Base-by-base conservation (phyloP, 1,140 invertebrate genomes). In the Coelopa frigida region DNA sequence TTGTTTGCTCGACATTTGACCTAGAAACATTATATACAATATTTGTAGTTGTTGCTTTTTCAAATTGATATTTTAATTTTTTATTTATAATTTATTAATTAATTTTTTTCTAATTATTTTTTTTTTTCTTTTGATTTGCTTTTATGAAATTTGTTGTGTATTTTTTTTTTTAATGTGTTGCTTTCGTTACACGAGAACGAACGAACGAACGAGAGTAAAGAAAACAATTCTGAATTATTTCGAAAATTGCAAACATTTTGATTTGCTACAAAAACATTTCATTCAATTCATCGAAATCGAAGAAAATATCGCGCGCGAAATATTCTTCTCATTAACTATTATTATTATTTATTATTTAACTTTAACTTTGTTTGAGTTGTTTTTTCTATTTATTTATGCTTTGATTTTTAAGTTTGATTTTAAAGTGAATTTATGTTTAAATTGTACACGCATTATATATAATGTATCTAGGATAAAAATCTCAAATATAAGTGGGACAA, bases 21-120 rank as follows among this genome's bases (percentile, higher is more conserved):
- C 64, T 68, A 68, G 64, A 68, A 68, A 68, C 64, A 68, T 68
- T 68, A 68, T 68, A 60, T 55, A 59, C 48, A 59, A 56, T 44
- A 29, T 51, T 38, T 24, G 44, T 53, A 42, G 48, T 26, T 33
- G 20, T 15, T 36, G 6, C 46, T 55, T 40, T 23, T 35, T 37
- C 4, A 5, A 27, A 38, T 46, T n/a, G 3, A 27, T 29, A 42
- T 42, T 42, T 4, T 17, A 6, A 29, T 4, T 41, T 48, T 42
- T 42, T 33, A 11, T 20, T n/a, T n/a, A 26, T 41, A 41, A 31
- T 29, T 42, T 42, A 42, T 42, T 42, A 29, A 42, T 29, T 29
- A 46, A 39, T 47, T 41, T 18, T 46, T 46, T 20, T 37, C 21
- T 14, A 22, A 21, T 2, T 6, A 12, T 36, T 12, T 39, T 48